A percentile compares a stretch with the other conserved stretches of the same genome.
phyloP scores from a whole-genome alignment of 2,888 invertebrate genomes.

The Eristalinus aeneus region DNA sequence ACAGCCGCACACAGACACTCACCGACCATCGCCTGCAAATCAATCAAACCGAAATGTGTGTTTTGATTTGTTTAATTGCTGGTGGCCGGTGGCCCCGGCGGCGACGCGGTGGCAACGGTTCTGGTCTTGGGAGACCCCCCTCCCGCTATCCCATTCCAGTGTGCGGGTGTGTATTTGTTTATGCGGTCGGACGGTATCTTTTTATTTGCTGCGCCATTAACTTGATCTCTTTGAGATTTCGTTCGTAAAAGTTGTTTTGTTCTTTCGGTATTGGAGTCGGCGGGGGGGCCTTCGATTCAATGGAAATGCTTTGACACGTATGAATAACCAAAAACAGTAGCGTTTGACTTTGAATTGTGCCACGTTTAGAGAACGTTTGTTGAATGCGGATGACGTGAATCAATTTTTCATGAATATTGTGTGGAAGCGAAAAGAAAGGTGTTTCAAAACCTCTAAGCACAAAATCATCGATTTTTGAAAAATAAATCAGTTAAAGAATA shows the following conservation, averaged over 20 bases:
- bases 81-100: conserved; percentile 62
- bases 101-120: background rate
- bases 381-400: background rate
- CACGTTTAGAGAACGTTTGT: background rate
- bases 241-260: conserved; percentile 65
- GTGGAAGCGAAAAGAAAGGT: too few relatives aligned
- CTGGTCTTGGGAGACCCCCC: background rate
- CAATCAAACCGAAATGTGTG: conserved; percentile 70
- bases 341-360: background rate
- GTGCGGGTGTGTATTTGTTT: conserved; percentile 54
- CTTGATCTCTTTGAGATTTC: conserved; percentile 69
- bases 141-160: background rate
- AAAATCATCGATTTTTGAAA: too few relatives aligned
- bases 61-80: conserved; percentile 71
- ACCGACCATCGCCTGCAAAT: conserved; percentile 46
- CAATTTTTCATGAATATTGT: background rate
- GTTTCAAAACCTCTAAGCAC: too few relatives aligned
- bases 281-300: background rate
- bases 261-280: background rate
- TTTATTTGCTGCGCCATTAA: conserved; percentile 69
- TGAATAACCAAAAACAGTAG: background rate
- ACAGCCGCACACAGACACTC: conserved; percentile 1
- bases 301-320: background rate
- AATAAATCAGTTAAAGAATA: too few relatives aligned
- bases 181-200: conserved; percentile 60